Evolutionary conservation across 2,888 invertebrate species (phyloP), one percentile per base, ranked within the genome.

Genomic region (Drosophila stalkeri): DNA sequence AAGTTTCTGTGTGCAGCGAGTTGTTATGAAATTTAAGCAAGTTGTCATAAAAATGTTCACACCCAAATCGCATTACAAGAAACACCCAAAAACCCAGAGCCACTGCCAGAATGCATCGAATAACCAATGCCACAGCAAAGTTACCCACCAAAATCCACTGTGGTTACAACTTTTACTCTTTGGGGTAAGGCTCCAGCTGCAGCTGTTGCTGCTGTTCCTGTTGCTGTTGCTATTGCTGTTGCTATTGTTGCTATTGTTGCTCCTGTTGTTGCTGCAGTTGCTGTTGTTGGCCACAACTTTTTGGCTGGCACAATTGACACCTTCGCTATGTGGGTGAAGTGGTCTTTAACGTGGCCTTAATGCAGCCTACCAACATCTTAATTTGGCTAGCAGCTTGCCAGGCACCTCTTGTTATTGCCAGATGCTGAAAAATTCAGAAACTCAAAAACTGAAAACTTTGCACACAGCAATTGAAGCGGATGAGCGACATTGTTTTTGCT

Each of bases 1-100:
- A 86, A 89, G 89, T 86, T 85, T 88, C 68, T 64, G 43, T 66
- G 63, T 66, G 63, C 52, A 63, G 47, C 64, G 75, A 76, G 61
- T 76, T 78, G 80, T 75, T 88, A 78, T 81, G 86, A 77, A 82
- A 85, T 90, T 87, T 86, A 90, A 87, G 82, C 90, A 87, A 90
- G 81, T 90, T 90, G 89, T 87, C 86, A 87, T 88, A 87, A 87
- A 86, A 87, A 87, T 87, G 86, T 85, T 85, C 72, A 80, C 81
- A 74, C 65, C 73, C 76, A 74, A 82, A 78, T 80, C 75, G 69
- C 77, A 82, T 80, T 80, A 82, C 80, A 74, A 72, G 70, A 64
- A 81, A 72, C 59, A 44, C 7, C 23, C 44, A 31, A 43, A 43
- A 43, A 35, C 3, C 18, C 14, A 27, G 14, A 31, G 43, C 39